These are phyloP conservation scores for Theristicus caerulescens DNA, from an alignment of 2,113 vertebrate genomes.

Conservation along the genomic window DNA sequence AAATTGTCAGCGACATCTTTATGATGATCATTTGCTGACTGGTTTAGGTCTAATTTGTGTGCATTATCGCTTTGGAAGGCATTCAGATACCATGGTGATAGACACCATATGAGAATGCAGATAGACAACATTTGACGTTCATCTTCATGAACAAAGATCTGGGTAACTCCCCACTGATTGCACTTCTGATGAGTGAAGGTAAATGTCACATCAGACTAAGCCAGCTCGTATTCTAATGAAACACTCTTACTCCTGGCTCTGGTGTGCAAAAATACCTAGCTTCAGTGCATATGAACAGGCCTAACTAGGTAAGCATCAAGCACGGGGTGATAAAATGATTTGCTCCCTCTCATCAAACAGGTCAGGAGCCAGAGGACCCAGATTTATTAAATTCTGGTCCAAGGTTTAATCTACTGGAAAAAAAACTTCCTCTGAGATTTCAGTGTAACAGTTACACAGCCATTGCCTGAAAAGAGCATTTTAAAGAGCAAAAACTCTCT, in stretches of 20 bases:
- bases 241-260: conserved; percentile 7
- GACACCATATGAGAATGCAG: conserved; percentile 27
- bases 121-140: conserved; percentile 63
- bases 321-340: neutral
- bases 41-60: conserved; percentile 23
- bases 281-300: neutral
- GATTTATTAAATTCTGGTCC: neutral
- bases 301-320: conserved; percentile 7
- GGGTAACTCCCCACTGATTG: conserved; percentile 49
- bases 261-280: neutral
- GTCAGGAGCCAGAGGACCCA: neutral
- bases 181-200: conserved; percentile 45
- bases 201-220: conserved; percentile 58
- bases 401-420: neutral
- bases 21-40: neutral
- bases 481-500: neutral
- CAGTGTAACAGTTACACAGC: neutral
- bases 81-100: conserved; percentile 27
- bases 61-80: conserved; percentile 16
- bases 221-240: neutral
- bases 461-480: neutral
- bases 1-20: conserved; percentile 17
- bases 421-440: neutral
- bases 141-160: conserved; percentile 42
- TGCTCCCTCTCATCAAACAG: neutral